Base-by-base conservation (phyloP, 35 echinoderm and acorn worm genomes). In the Amphiura filiformis region DNA sequence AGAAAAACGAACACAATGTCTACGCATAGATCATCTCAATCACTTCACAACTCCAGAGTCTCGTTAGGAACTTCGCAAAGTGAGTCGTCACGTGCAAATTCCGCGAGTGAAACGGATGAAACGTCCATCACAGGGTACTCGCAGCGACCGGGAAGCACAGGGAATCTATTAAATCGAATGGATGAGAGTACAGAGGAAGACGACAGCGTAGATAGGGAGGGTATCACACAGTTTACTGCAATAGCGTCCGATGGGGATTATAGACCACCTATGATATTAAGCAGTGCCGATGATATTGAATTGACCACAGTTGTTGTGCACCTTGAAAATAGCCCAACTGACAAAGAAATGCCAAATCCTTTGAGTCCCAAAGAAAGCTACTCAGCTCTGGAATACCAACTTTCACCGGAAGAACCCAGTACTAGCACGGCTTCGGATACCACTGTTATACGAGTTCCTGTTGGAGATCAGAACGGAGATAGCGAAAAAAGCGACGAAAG, bases 11-110 rank as follows among this genome's bases (percentile, higher is more conserved):
- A 86, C 17, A 87, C 89, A 52, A 84, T 93, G 82, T 30, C 61
- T 2, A 70, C 61, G 26, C 83, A 85, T 32, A 56, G 64, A 34
- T 96, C 94, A 22, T 92, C 89, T 0, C 94, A 96, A 76, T 96
- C 94, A 33, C 86, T 96, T 33, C 81, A 92, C 81, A 96, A 92
- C 78, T 92, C 94, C 38, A 90, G 76, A 26, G 37, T 92, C 42
- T 92, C 94, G 2, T 82, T 96, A 37, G 90, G 90, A 11, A 92
- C 90, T 38, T 64, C 86, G 17, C 80, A 81, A 23, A 96, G 89
- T 39, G 94, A 96, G 31, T 91, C 89, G 1, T 91, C 89, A 15
- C 89, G 84, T 75, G 34, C 40, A 34, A 61, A 85, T 42, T n/a
- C 77, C 65, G 76, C 82, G 38, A 56, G 89, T 80, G 77, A 85